These are phyloP conservation scores for Periophthalmus modestus DNA, from an alignment of 2,113 vertebrate genomes.

Conservation along the genomic window DNA sequence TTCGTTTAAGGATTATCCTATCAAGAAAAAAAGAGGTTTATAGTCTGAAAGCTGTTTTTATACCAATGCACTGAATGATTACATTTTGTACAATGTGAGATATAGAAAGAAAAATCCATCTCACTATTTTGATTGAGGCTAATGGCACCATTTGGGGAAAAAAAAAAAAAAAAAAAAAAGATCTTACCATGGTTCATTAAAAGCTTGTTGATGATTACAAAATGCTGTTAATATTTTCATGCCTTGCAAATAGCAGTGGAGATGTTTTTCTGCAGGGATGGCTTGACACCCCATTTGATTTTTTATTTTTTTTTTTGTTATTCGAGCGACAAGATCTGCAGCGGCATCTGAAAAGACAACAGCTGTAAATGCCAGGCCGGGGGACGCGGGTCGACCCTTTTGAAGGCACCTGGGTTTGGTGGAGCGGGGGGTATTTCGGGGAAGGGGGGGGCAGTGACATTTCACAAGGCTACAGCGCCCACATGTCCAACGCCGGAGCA, in stretches of 20 bases:
- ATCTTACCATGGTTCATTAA: neutral
- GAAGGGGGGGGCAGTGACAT: constrained; percentile 62
- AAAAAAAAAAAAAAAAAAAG: neutral
- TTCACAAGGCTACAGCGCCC: constrained; percentile 44
- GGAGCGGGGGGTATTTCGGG: constrained; percentile 15
- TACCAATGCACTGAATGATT: no score
- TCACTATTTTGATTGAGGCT: neutral
- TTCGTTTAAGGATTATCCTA: no score
- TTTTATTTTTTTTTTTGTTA: no score
- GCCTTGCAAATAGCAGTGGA: neutral
- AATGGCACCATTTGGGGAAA: neutral
- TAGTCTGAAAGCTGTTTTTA: no score
- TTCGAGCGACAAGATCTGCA: constrained; percentile 30
- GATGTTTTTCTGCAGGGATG: constrained; percentile 12
- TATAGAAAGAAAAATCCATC: no score
- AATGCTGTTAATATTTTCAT: neutral
- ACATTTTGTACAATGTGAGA: no score
- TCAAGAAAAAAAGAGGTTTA: no score
- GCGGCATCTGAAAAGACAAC: constrained; percentile 41
- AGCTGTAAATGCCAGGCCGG: constrained; percentile 69
- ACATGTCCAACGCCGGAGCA: constrained; percentile 32
- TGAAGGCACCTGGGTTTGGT: constrained; percentile 53
- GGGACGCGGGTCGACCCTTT: constrained; percentile 58
- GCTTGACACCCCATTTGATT: constrained; percentile 21
- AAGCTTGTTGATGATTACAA: neutral